Evolutionary conservation across 2,797 vertebrate species (phyloP).

Genomic region (Muraenolepis orangiensis): DNA sequence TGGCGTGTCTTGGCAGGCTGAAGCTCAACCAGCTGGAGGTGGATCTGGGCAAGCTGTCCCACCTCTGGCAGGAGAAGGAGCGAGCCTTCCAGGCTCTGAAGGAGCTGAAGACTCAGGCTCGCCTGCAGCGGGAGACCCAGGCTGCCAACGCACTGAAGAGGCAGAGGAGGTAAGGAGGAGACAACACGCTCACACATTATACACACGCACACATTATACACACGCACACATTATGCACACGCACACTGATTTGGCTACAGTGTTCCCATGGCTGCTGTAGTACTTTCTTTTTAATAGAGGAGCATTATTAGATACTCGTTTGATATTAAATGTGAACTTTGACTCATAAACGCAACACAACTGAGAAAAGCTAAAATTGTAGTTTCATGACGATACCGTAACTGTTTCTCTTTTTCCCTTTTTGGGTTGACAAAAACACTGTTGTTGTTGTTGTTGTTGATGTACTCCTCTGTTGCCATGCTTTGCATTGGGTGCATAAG

Average conservation of each 20-base stretch:
- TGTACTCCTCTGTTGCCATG: background rate
- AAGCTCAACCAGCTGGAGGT: conserved; percentile 75
- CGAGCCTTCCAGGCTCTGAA: conserved; percentile 53
- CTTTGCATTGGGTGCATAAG: background rate
- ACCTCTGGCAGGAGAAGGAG: conserved; percentile 61
- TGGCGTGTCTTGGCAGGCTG: conserved; percentile 47
- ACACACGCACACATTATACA: background rate
- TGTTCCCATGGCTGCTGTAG: background rate
- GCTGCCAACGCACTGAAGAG: conserved; percentile 51
- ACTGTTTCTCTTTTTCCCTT: background rate
- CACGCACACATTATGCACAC: no score
- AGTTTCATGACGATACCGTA: background rate
- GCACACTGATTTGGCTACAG: background rate
- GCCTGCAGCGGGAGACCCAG: conserved; percentile 70
- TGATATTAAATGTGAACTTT: background rate
- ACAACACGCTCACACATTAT: background rate
- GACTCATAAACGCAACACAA: background rate
- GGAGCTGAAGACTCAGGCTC: conserved; percentile 45
- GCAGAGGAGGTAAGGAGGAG: conserved; percentile 66
- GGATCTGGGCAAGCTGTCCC: conserved; percentile 66
- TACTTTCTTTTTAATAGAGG: background rate
- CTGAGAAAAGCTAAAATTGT: background rate
- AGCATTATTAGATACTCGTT: background rate
- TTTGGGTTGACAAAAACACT: background rate
- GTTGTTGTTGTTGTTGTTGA: background rate